phyloP scores from a whole-genome alignment of 2,113 vertebrate species.

The Blennius ocellaris region DNA sequence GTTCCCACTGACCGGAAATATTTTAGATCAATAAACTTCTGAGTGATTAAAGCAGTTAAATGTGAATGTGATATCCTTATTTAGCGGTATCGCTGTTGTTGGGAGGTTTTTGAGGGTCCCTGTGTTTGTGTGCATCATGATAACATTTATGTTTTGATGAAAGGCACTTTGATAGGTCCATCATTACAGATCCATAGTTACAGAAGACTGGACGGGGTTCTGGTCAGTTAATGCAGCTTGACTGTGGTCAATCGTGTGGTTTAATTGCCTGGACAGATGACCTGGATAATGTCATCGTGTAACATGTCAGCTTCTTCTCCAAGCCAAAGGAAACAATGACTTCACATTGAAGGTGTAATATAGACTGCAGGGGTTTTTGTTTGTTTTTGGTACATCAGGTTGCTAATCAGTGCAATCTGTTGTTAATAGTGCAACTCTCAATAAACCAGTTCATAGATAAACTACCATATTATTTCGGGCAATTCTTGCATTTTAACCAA shows the following conservation, averaged over 20 bases:
- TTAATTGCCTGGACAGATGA: slow-evolving; percentile 30
- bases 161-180: slow-evolving; percentile 11
- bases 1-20: not conserved
- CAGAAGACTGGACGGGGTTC: not conserved
- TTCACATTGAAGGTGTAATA: not conserved
- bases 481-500: no score
- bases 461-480: no score
- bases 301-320: slow-evolving; percentile 6
- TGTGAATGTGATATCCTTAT: slow-evolving; percentile 16
- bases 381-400: not conserved
- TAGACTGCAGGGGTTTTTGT: not conserved
- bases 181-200: not conserved
- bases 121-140: slow-evolving; percentile 1
- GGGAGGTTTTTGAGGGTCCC: not conserved
- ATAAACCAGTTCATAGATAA: slow-evolving; percentile 1
- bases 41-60: slow-evolving; percentile 30
- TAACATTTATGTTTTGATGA: slow-evolving; percentile 25
- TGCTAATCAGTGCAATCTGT: not conserved
- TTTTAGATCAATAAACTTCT: slow-evolving; percentile 14
- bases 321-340: not conserved
- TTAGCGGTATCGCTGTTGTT: slow-evolving; percentile 1
- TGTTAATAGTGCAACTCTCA: not conserved
- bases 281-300: not conserved
- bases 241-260: slow-evolving; percentile 4
- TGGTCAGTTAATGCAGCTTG: not conserved